phyloP scores from a whole-genome alignment of 1,140 invertebrate species.

The Lucilia cuprina region DNA sequence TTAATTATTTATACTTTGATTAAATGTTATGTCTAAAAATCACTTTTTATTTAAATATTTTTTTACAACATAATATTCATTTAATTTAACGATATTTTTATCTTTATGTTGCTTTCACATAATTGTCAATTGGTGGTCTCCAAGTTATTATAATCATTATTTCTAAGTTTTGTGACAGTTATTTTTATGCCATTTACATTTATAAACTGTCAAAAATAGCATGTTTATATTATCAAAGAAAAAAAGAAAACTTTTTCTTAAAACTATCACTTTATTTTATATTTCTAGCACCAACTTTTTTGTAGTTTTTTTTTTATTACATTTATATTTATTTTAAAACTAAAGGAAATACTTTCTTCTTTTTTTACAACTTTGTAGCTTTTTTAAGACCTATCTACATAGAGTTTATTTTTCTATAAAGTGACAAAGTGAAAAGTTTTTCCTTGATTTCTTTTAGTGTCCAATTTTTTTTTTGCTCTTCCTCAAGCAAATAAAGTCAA shows the following conservation, averaged over 20 bases:
- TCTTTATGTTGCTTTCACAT: neutral
- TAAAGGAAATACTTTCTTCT: neutral
- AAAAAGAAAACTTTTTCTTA: neutral
- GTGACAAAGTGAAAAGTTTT: neutral
- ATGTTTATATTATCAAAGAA: neutral
- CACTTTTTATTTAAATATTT: too few relatives aligned
- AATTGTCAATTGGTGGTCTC: neutral
- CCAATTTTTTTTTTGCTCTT: neutral
- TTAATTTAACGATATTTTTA: too few relatives aligned
- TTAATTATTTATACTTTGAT: too few relatives aligned
- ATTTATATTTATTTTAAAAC: neutral
- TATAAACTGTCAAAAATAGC: neutral
- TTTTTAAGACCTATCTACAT: neutral
- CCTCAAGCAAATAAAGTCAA: neutral
- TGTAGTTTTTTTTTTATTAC: neutral
- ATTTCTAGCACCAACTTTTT: neutral
- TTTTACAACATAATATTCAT: too few relatives aligned
- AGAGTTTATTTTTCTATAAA: conserved; percentile 10
- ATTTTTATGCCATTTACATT: conserved; percentile 4
- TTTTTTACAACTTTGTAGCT: neutral
- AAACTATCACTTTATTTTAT: neutral
- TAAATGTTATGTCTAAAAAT: too few relatives aligned
- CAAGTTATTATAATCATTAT: neutral
- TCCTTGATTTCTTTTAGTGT: neutral
- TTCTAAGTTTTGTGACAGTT: neutral